These are phyloP conservation scores for Chaunax sp. DNA, from an alignment of 2,797 vertebrate genomes.

Conservation along the genomic window DNA sequence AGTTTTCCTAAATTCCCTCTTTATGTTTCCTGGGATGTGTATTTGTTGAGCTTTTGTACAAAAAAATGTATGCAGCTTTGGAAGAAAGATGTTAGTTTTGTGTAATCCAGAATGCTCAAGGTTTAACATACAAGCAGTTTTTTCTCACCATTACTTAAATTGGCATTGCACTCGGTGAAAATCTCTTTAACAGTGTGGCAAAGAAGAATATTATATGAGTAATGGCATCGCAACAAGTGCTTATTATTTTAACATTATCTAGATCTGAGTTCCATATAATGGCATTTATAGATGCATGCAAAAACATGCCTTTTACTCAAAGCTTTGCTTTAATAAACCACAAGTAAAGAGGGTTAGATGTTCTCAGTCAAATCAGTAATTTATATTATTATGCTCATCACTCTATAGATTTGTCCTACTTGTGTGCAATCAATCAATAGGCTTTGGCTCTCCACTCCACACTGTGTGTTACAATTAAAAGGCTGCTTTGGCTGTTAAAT, in stretches of 20 bases:
- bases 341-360: neutral
- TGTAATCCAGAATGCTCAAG: too few relatives aligned
- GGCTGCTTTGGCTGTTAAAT: slow-evolving; percentile 7
- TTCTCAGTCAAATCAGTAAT: neutral
- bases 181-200: too few relatives aligned
- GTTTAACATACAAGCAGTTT: too few relatives aligned
- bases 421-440: slow-evolving; percentile 23
- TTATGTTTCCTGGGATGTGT: neutral
- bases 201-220: too few relatives aligned
- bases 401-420: neutral
- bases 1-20: neutral
- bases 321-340: neutral
- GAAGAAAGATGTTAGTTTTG: too few relatives aligned
- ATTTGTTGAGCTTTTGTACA: neutral
- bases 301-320: neutral
- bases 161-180: too few relatives aligned
- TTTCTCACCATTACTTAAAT: too few relatives aligned
- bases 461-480: slow-evolving; percentile 3
- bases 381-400: slow-evolving; percentile 6
- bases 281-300: too few relatives aligned
- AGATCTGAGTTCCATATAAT: neutral
- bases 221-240: too few relatives aligned
- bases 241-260: too few relatives aligned
- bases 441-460: slow-evolving; percentile 1
- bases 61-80: neutral